Evolutionary conservation across 2,888 invertebrate genomes (phyloP).

Genomic region (Chorisops tibialis): DNA sequence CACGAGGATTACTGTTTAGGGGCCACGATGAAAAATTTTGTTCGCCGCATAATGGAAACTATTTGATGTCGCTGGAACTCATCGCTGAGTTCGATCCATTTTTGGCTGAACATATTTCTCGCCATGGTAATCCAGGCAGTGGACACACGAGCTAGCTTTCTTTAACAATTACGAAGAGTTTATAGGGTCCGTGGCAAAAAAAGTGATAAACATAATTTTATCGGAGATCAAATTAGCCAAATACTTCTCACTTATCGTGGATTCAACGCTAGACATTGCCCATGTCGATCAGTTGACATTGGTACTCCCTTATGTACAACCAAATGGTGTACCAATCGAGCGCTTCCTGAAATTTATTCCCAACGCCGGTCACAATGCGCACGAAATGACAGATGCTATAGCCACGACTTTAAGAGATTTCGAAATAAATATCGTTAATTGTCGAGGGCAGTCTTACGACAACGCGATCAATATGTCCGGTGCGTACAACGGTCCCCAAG

Average conservation of each 20-base stretch:
- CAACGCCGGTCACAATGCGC: too few relatives aligned
- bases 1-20: too few relatives aligned
- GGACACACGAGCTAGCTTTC: neutral
- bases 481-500: too few relatives aligned
- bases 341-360: too few relatives aligned
- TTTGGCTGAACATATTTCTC: neutral
- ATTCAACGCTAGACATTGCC: constrained; percentile 26
- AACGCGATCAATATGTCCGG: too few relatives aligned
- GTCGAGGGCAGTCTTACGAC: too few relatives aligned
- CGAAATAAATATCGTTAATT: too few relatives aligned
- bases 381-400: too few relatives aligned
- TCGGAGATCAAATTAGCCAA: constrained; percentile 22
- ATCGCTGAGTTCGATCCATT: constrained; percentile 10
- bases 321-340: neutral
- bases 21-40: neutral
- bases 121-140: neutral
- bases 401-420: too few relatives aligned
- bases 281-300: constrained; percentile 23
- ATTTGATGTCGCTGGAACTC: neutral
- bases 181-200: neutral
- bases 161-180: too few relatives aligned
- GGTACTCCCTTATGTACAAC: constrained; percentile 15
- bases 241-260: constrained; percentile 22
- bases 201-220: neutral
- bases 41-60: neutral